Evolutionary conservation across 2,888 invertebrate genomes (phyloP), one percentile per base, ranked within the genome.

Genomic region (Nyleta sp.): DNA sequence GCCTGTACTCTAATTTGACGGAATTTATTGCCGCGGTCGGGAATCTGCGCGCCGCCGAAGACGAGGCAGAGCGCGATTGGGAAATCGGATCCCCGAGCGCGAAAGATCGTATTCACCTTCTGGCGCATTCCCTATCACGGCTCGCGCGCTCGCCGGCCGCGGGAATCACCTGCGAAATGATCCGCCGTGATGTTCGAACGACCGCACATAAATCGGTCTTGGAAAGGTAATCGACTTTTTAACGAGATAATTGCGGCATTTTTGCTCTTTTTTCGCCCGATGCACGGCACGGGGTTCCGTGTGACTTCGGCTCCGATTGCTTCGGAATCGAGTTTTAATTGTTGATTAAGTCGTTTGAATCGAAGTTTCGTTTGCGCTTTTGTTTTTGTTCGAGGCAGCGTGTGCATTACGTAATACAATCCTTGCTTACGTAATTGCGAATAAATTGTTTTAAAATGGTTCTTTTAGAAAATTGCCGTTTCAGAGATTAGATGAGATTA

Each of bases 121-220:
- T 72, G 79, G 79, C 75, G 72, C 67, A 79, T 79, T 79, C 33
- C 67, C 79, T 72, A 75, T 79, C 79, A 71, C 79, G 64, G 65
- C 53, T 73, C 17, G 40, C 40, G 52, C 18, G 24, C 24, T 70
- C 40, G 46, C 40, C 38, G 52, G 40, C 15, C 73, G 46, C 44
- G 65, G 78, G 71, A 75, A 79, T 75, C 72, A 72, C 71, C 75
- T 74, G 75, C 48, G 57, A 79, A 79, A 79, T 79, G 71, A 75
- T 79, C 60, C 67, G 62, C 71, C 62, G 71, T 48, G 78, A 75
- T 67, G 67, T 52, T 75, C 67, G 42, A 79, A 72, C 67, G 72
- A 35, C 74, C 67, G 75, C 50, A 65, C 67, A 68, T 79, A 74
- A 79, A 79, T 79, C 74, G 67, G 65, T 60, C 70, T 55, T 65